Evolutionary conservation across 2,888 invertebrate genomes (phyloP).

Genomic region (Ashinkailepas kermadecensis): DNA sequence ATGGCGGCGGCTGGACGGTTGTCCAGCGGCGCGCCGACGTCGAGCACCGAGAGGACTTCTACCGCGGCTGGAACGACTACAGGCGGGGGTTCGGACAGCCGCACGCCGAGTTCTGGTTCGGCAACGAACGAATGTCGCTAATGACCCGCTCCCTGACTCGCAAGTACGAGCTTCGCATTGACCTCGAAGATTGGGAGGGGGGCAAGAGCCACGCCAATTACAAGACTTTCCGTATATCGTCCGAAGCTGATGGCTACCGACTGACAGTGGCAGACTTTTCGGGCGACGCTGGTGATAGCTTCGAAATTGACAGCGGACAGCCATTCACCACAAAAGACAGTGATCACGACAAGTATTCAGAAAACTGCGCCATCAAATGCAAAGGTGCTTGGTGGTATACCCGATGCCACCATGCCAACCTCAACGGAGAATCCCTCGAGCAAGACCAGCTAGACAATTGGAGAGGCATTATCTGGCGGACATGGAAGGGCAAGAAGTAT

Average conservation of each 20-base stretch:
- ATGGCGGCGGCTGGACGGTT: constrained; percentile 90
- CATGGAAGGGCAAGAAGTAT: background rate
- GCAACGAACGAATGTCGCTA: constrained; percentile 89
- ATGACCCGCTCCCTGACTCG: constrained; percentile 69
- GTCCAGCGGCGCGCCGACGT: constrained; percentile 83
- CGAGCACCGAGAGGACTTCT: constrained; percentile 80
- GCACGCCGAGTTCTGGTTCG: constrained; percentile 82
- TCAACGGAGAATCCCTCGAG: background rate
- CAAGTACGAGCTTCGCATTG: constrained; percentile 76
- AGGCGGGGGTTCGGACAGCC: constrained; percentile 89
- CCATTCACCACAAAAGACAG: background rate
- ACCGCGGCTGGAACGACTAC: constrained; percentile 84
- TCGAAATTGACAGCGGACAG: background rate
- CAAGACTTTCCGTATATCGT: background rate
- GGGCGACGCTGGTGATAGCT: background rate
- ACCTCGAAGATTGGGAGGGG: constrained; percentile 76
- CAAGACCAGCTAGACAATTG: background rate
- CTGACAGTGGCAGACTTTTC: background rate
- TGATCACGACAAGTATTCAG: background rate
- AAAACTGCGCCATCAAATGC: background rate
- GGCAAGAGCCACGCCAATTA: background rate
- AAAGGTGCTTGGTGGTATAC: background rate
- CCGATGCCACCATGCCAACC: background rate
- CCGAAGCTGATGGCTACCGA: background rate
- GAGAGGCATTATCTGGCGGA: background rate